These are phyloP conservation scores for Rhagonycha fulva DNA, from an alignment of 2,888 invertebrate species.

Conservation along the genomic window DNA sequence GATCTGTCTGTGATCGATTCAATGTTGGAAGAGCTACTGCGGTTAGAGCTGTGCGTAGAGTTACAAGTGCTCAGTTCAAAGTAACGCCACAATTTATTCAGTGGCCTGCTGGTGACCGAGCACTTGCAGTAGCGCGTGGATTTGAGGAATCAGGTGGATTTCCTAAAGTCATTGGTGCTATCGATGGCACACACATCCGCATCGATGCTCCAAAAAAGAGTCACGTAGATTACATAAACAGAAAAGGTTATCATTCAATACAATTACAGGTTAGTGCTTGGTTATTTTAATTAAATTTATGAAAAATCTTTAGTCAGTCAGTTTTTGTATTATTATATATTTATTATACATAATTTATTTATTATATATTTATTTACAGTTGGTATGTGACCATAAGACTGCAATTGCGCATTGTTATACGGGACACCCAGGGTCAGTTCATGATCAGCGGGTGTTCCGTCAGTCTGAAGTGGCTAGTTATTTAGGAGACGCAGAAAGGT, in stretches of 20 bases:
- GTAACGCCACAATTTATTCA: slow-evolving; percentile 26
- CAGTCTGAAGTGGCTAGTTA: slow-evolving; percentile 29
- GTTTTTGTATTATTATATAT: no score
- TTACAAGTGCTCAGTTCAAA: slow-evolving; percentile 21
- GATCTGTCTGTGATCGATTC: slow-evolving; percentile 34
- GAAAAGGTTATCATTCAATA: slow-evolving; percentile 30
- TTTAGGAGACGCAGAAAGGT: slow-evolving; percentile 21
- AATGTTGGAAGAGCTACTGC: slow-evolving; percentile 34
- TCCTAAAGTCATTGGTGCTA: slow-evolving; percentile 31
- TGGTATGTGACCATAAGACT: slow-evolving; percentile 33
- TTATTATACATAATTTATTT: no score
- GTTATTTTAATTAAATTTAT: no score
- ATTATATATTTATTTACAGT: slow-evolving; percentile 23
- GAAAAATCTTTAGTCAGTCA: no score
- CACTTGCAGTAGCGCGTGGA: slow-evolving; percentile 5
- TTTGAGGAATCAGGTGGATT: slow-evolving; percentile 25
- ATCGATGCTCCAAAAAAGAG: slow-evolving; percentile 25
- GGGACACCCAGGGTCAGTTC: slow-evolving; percentile 34
- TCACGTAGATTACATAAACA: slow-evolving; percentile 22
- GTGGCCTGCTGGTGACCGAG: slow-evolving; percentile 31
- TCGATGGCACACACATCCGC: slow-evolving; percentile 33
- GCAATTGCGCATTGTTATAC: slow-evolving; percentile 32
- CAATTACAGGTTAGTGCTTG: slow-evolving; percentile 20
- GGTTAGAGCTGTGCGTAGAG: slow-evolving; percentile 28
- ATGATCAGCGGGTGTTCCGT: slow-evolving; percentile 34